Evolutionary conservation across 2,113 vertebrate genomes (phyloP).

Genomic region (Ctenodactylus gundi): DNA sequence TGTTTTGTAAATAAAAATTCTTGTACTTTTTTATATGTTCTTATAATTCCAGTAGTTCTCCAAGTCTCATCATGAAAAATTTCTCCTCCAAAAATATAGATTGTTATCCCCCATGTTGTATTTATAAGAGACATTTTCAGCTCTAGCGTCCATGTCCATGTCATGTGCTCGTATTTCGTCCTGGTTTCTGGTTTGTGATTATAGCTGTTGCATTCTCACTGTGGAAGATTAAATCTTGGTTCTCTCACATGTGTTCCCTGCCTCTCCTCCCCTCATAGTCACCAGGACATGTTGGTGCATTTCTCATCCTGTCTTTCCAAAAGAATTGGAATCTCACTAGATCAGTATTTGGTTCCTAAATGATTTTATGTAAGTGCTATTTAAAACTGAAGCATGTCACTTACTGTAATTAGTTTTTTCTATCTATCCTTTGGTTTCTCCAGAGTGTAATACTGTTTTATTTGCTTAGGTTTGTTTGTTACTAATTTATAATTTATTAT

Average conservation of each 20-base stretch:
- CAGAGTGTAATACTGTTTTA: not conserved
- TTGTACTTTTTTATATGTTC: no score
- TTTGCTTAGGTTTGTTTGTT: not conserved
- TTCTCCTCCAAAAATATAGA: no score
- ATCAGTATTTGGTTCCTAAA: not conserved
- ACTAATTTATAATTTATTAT: not conserved
- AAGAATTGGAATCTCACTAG: not conserved
- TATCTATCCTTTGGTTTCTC: not conserved
- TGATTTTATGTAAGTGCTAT: not conserved
- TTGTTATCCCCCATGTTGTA: not conserved
- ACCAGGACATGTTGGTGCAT: not conserved
- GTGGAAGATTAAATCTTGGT: not conserved
- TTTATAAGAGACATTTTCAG: not conserved
- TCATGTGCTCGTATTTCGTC: not conserved
- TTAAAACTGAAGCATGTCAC: not conserved
- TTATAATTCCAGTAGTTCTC: not conserved
- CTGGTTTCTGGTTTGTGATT: not conserved
- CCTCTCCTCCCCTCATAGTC: not conserved
- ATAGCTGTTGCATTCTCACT: not conserved
- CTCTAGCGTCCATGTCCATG: not conserved
- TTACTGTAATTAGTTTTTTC: not conserved
- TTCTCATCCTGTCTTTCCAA: not conserved
- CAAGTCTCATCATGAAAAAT: not conserved
- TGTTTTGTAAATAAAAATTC: no score
- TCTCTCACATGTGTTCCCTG: not conserved